phyloP scores from a whole-genome alignment of 2,797 vertebrate species.

The Xenops minutus region DNA sequence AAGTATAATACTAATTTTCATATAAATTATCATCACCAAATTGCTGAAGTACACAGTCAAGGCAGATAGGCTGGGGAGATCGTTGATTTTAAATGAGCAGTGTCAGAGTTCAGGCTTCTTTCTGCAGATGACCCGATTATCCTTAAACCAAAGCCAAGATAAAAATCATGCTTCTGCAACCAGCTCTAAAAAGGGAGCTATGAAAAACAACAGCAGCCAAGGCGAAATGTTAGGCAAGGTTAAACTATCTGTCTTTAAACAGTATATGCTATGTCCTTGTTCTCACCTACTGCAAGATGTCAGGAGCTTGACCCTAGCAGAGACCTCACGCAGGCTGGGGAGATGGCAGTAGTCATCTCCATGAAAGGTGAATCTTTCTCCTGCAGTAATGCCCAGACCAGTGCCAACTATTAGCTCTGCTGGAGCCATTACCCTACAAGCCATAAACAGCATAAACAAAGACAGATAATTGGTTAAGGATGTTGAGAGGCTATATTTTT shows the following conservation, averaged over 20 bases:
- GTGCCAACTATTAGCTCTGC: not conserved
- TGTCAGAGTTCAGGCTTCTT: not conserved
- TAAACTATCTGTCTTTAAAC: not conserved
- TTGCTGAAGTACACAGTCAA: not conserved
- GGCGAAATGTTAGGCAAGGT: slow-evolving; percentile 21
- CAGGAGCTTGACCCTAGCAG: not conserved
- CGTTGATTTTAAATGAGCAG: not conserved
- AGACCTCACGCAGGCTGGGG: not conserved
- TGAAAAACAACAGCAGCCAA: not conserved
- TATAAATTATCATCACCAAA: not conserved
- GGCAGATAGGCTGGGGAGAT: not conserved
- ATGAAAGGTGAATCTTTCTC: not conserved
- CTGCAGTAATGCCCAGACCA: not conserved
- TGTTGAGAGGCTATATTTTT: slow-evolving; percentile 7
- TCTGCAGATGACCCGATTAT: not conserved
- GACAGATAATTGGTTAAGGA: not conserved
- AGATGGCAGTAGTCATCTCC: not conserved
- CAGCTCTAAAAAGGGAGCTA: not conserved
- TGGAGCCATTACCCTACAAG: not conserved
- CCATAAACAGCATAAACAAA: not conserved
- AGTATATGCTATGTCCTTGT: not conserved
- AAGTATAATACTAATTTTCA: not conserved
- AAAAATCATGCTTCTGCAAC: not conserved
- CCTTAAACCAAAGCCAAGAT: not conserved
- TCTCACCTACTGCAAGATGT: not conserved